Evolutionary conservation across 1,140 invertebrate genomes (phyloP).

Genomic region (Drosophila murphyi): DNA sequence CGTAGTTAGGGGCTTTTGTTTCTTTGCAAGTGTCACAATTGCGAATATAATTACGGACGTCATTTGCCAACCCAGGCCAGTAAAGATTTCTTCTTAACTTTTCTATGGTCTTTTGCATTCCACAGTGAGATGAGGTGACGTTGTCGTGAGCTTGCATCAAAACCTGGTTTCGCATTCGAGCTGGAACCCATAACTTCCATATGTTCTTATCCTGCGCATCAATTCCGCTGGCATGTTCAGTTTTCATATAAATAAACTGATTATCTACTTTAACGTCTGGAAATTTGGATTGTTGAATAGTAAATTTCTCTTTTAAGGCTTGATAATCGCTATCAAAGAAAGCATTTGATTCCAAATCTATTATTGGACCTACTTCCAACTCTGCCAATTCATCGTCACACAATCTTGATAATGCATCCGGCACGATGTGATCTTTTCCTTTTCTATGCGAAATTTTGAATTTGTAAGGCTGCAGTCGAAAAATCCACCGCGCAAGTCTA

Average conservation of each 20-base stretch:
- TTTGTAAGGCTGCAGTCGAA: background rate
- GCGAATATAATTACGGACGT: too few relatives aligned
- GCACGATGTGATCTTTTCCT: background rate
- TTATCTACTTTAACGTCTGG: background rate
- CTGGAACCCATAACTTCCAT: too few relatives aligned
- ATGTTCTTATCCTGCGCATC: background rate
- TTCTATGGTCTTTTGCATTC: too few relatives aligned
- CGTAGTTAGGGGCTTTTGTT: too few relatives aligned
- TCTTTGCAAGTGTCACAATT: too few relatives aligned
- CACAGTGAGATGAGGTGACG: too few relatives aligned
- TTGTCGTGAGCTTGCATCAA: too few relatives aligned
- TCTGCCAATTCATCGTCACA: background rate
- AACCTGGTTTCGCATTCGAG: too few relatives aligned
- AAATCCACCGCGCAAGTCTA: background rate
- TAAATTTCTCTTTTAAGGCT: background rate
- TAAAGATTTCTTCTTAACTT: too few relatives aligned
- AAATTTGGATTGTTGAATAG: background rate
- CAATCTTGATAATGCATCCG: background rate
- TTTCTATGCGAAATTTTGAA: background rate
- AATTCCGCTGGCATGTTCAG: background rate
- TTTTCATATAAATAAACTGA: constrained; percentile 1
- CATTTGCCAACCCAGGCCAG: too few relatives aligned
- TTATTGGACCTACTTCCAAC: background rate
- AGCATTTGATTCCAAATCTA: background rate
- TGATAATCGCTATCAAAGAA: background rate